A percentile compares a stretch with the other conserved stretches of the same genome.
Conservation (phyloP, 2,113 vertebrate species). For the Fulica atra region DNA sequence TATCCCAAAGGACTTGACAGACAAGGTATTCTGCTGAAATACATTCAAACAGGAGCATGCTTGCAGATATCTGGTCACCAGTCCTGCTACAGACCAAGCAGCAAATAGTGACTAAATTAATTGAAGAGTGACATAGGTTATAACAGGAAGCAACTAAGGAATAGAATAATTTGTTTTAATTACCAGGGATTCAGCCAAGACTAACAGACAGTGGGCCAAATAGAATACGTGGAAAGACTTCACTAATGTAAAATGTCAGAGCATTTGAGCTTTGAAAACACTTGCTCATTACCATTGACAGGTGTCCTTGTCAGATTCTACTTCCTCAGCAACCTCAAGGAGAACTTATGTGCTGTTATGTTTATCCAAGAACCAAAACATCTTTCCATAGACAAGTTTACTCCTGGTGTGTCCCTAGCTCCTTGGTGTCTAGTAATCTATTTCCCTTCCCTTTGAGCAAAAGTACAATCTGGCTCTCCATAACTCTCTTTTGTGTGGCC, state of each 20-base stretch:
- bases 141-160: neutral
- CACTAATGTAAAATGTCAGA: neutral
- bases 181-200: neutral
- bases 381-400: neutral
- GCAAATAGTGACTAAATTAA: neutral
- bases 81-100: neutral
- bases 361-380: neutral
- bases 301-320: neutral
- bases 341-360: neutral
- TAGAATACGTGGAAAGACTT: fast-evolving
- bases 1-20: neutral
- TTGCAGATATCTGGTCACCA: neutral
- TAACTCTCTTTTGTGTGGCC: neutral
- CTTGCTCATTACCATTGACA: neutral
- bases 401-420: neutral
- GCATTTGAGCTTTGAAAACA: neutral
- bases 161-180: neutral
- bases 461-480: neutral
- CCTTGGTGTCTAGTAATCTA: neutral
- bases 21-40: neutral
- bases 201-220: neutral
- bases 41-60: neutral
- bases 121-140: neutral
- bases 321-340: neutral
- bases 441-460: neutral